These are phyloP conservation scores for Herpetotheres cachinnans DNA, from an alignment of 2,113 vertebrate genomes.

Conservation along the genomic window DNA sequence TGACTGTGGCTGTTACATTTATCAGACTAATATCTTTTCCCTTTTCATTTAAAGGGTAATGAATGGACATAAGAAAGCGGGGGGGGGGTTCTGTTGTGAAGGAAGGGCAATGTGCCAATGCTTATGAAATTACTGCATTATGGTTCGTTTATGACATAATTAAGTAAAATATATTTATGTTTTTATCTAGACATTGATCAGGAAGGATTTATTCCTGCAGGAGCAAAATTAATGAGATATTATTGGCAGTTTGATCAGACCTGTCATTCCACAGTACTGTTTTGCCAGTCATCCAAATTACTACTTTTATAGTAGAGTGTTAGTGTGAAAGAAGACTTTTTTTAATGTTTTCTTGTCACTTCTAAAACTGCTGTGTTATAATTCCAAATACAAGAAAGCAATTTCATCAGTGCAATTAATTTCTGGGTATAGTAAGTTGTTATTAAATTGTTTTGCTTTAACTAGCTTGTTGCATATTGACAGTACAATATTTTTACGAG, in stretches of 20 bases:
- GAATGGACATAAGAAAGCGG: background rate
- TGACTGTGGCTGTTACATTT: background rate
- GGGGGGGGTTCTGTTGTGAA: no score
- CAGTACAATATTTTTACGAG: background rate
- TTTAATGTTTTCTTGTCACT: background rate
- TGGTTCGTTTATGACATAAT: background rate
- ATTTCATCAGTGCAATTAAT: background rate
- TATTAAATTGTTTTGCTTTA: background rate
- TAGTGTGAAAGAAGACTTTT: background rate
- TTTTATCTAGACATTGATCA: background rate
- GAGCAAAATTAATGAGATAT: background rate
- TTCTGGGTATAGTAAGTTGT: background rate
- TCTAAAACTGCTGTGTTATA: background rate
- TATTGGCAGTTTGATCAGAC: background rate
- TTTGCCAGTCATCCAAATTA: background rate
- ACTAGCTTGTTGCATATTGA: background rate
- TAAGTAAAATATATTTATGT: background rate
- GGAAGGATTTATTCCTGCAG: background rate
- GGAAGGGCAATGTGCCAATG: background rate
- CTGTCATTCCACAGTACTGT: background rate
- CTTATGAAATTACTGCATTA: background rate
- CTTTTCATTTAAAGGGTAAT: background rate
- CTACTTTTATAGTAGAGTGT: background rate
- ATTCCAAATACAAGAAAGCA: background rate
- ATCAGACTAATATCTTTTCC: background rate